phyloP scores from a whole-genome alignment of 2,797 vertebrate genomes.

The Bradypodion pumilum region DNA sequence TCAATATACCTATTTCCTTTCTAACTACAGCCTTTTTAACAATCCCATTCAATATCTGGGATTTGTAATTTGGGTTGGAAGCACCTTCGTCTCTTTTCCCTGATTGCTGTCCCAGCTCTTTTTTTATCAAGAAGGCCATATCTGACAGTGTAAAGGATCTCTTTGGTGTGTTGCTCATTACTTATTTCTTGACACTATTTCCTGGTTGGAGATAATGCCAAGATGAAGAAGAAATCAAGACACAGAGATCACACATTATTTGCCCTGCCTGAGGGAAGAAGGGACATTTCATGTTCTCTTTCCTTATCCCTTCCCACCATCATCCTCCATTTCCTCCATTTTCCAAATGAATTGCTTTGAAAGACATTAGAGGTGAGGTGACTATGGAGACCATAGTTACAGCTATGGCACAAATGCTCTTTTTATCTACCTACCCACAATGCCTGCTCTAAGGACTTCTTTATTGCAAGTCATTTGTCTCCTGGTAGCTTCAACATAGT shows the following conservation, averaged over 20 bases:
- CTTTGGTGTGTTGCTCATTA: slow-evolving; percentile 32
- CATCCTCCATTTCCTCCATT: too few species aligned
- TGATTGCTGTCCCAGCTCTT: slow-evolving; percentile 34
- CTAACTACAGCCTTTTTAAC: not conserved
- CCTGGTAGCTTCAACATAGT: too few species aligned
- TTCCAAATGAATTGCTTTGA: too few species aligned
- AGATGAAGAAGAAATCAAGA: not conserved
- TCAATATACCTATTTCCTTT: not conserved
- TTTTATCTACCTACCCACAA: too few species aligned
- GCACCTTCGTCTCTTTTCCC: slow-evolving; percentile 18
- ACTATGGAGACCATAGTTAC: too few species aligned
- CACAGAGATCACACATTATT: not conserved
- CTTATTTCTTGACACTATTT: too few species aligned
- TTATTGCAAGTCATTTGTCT: not conserved
- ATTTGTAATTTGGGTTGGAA: slow-evolving; percentile 12
- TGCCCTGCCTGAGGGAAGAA: not conserved
- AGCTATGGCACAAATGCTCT: too few species aligned
- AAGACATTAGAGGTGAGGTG: too few species aligned
- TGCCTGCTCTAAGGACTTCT: not conserved
- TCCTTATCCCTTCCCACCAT: too few species aligned
- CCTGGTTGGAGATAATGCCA: not conserved
- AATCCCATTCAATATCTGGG: slow-evolving; percentile 28
- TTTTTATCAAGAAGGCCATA: slow-evolving; percentile 55
- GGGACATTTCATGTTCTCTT: not conserved
- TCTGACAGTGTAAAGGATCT: slow-evolving; percentile 42